Base-by-base conservation (phyloP, 1,140 invertebrate species). In the Drosophila bifasciata region DNA sequence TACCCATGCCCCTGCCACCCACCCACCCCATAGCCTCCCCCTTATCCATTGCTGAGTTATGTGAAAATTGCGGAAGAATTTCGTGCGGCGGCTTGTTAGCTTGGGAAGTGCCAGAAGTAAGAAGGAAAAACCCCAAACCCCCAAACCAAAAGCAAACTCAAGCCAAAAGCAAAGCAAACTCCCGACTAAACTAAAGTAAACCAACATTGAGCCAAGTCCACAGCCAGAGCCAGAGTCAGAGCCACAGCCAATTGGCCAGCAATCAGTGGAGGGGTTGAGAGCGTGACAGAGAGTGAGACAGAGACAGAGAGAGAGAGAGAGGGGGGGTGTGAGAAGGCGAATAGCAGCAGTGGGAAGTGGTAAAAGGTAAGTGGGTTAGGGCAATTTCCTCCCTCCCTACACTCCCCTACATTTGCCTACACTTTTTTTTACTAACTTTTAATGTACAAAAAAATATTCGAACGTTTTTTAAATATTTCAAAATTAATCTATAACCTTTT, bases 1-100 rank as follows among this genome's bases (percentile, higher is more conserved):
- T 36, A 36, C 32, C 32, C 32, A 36, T 36, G 4, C 32, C 28
- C 32, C 32, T 0, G 7, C 4, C 5, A 11, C 11, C 11, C 9
- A 41, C 45, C 17, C 44, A 17, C 9, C 45, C 8, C n/a, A n/a
- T n/a, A n/a, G n/a, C 3, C 16, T 41, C 23, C 23, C 16, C 16
- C 50, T 11, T 40, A 8, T 21, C 16, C 21, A 43, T 59, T 17
- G 19, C 57, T 50, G 63, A 71, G 51, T 67, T 68, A 59, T 76
- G 78, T 48, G 78, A 76, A 64, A 80, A 72, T 80, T 81, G 72
- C 53, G 67, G 21, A 63, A 67, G 78, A 66, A 76, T 80, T 67
- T 76, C 56, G 60, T 76, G 76, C 50, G 39, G 50, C 75, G 67
- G 74, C 75, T 78, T 79, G 76, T 79, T 79, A 79, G 68, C 46